Percentiles rank a stretch among this genome's conserved stretches.
These are phyloP conservation scores for Drosophila cardini DNA, from an alignment of 1,140 invertebrate species.

Conservation along the genomic window DNA sequence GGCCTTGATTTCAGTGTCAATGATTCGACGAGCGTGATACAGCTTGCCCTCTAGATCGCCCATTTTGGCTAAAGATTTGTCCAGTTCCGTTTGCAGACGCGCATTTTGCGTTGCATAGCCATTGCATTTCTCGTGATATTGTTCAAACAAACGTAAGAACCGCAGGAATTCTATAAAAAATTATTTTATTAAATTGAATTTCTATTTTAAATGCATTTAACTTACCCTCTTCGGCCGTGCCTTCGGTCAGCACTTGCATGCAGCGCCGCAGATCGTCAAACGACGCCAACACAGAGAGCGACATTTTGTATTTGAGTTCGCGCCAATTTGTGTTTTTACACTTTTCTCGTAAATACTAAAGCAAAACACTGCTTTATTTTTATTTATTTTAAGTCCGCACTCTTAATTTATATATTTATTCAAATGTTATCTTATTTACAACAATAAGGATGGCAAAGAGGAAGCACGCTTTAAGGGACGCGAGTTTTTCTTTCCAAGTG, in stretches of 20 bases:
- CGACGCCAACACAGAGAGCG: conserved; percentile 86
- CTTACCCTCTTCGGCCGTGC: conserved; percentile 88
- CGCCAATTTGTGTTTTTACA: conserved; percentile 41
- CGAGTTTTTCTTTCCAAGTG: conserved; percentile 54
- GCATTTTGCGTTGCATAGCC: conserved; percentile 88
- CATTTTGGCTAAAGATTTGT: conserved; percentile 88
- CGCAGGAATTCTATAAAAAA: conserved; percentile 88
- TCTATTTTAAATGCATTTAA: neutral
- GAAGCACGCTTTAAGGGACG: conserved; percentile 71
- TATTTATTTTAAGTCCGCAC: conserved; percentile 9
- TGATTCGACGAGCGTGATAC: conserved; percentile 90
- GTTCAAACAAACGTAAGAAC: conserved; percentile 90
- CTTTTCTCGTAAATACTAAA: neutral
- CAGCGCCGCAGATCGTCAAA: conserved; percentile 89
- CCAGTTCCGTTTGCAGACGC: conserved; percentile 88
- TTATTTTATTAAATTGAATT: conserved; percentile 1
- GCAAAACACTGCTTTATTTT: neutral
- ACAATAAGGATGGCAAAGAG: conserved; percentile 37
- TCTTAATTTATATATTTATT: neutral
- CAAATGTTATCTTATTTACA: conserved; percentile 16
- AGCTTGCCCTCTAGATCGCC: conserved; percentile 90
- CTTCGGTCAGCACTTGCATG: conserved; percentile 88
- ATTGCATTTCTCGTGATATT: conserved; percentile 89
- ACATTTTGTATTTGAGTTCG: conserved; percentile 57
- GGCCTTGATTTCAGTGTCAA: conserved; percentile 91